Evolutionary conservation across 1,140 invertebrate genomes (phyloP).

Genomic region (Hesperophylax magnus): DNA sequence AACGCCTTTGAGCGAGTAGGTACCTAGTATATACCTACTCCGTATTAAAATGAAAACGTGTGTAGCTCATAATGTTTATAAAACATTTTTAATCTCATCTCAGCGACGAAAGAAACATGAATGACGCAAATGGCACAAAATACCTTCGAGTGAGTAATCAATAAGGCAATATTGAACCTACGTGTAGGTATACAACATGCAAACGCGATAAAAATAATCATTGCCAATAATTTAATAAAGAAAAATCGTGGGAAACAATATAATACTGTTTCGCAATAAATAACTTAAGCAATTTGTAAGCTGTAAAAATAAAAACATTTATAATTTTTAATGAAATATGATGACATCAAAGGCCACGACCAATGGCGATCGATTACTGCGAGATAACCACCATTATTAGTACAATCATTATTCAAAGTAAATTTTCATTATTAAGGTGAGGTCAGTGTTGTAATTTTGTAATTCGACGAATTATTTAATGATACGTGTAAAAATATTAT

Average conservation of each 20-base stretch:
- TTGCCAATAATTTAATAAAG: slow-evolving; percentile 6
- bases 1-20: no score
- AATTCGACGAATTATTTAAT: not conserved
- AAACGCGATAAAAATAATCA: not conserved
- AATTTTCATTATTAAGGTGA: not conserved
- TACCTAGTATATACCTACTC: no score
- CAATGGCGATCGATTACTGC: slow-evolving; percentile 13
- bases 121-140: no score
- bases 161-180: no score
- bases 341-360: slow-evolving; percentile 28
- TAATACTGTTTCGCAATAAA: not conserved
- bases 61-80: no score
- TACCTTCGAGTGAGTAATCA: no score
- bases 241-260: slow-evolving; percentile 3
- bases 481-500: not conserved
- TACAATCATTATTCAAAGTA: slow-evolving; percentile 5
- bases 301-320: not conserved
- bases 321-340: not conserved
- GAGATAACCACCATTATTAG: slow-evolving; percentile 13
- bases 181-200: no score
- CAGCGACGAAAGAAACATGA: no score
- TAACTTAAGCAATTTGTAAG: not conserved
- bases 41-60: no score
- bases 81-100: no score
- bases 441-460: slow-evolving; percentile 1